These are phyloP conservation scores for Macropis europaea DNA, from an alignment of 2,888 invertebrate genomes.

Conservation along the genomic window DNA sequence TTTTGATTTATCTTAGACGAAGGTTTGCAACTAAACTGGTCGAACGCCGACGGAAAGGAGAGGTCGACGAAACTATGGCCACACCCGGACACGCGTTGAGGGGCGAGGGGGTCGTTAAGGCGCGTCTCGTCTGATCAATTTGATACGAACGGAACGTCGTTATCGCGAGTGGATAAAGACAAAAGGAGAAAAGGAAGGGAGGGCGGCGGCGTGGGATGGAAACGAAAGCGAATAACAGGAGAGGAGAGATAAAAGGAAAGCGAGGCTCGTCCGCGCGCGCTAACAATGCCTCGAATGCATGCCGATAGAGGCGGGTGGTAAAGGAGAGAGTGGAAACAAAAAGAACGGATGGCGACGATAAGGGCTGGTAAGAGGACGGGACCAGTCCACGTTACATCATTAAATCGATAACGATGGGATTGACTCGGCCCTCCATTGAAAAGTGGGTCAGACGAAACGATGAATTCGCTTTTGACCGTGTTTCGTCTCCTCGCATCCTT, in stretches of 20 bases:
- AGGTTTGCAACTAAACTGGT: too few relatives aligned
- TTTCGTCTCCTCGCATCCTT: conserved; percentile 4
- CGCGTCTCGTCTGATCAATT: conserved; percentile 47
- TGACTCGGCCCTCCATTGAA: background rate
- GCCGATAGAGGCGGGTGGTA: conserved; percentile 14
- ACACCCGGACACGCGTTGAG: conserved; percentile 7
- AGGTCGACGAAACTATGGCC: conserved; percentile 23
- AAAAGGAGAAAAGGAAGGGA: conserved; percentile 39
- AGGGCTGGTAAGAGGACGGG: conserved; percentile 14
- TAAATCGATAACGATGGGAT: conserved; percentile 42
- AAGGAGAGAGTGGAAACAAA: conserved; percentile 9
- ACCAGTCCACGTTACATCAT: conserved; percentile 18
- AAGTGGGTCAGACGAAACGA: background rate
- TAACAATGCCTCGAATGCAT: conserved; percentile 50
- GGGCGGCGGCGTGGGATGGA: conserved; percentile 6
- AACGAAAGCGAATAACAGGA: conserved; percentile 25
- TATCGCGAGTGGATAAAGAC: conserved; percentile 51
- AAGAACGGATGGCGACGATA: conserved; percentile 18
- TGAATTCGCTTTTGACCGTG: background rate
- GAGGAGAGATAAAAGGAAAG: conserved; percentile 30
- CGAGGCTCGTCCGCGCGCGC: conserved; percentile 20
- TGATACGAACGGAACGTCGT: conserved; percentile 50
- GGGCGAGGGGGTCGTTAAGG: conserved; percentile 40
- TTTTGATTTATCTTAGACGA: too few relatives aligned
- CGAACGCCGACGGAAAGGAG: conserved; percentile 22